Percentiles rank a stretch among this genome's conserved stretches.
These are phyloP conservation scores for Himalopsyche tibetana DNA, from an alignment of 2,888 invertebrate species.

Conservation along the genomic window DNA sequence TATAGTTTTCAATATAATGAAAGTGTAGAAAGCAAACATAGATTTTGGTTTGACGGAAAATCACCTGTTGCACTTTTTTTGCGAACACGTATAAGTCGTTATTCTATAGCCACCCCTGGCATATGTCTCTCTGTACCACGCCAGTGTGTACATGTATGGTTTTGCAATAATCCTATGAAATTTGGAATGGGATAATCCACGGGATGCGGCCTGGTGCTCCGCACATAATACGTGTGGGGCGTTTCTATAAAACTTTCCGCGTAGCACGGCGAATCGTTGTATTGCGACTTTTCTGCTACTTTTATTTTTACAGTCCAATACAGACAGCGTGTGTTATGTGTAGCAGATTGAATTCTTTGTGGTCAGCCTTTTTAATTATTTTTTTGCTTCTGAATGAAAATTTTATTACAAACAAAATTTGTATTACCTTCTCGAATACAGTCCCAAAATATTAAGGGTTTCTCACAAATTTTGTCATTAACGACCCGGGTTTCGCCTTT, in stretches of 20 bases:
- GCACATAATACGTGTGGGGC: conserved; percentile 52
- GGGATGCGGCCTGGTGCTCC: conserved; percentile 51
- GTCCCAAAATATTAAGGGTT: too few relatives aligned
- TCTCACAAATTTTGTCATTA: too few relatives aligned
- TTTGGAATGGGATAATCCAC: conserved; percentile 62
- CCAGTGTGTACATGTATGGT: conserved; percentile 51
- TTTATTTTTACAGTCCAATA: conserved; percentile 61
- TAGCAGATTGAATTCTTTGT: conserved; percentile 17
- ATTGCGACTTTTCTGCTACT: conserved; percentile 60
- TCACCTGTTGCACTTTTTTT: conserved; percentile 5
- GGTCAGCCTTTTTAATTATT: background rate
- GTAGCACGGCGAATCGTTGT: conserved; percentile 48
- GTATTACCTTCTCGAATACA: too few relatives aligned
- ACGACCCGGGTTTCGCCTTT: too few relatives aligned
- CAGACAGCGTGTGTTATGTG: conserved; percentile 1
- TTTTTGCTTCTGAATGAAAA: background rate
- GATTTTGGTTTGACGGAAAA: background rate
- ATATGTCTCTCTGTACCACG: background rate
- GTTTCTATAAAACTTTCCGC: conserved; percentile 53
- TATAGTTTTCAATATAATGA: too few relatives aligned
- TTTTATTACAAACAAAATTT: too few relatives aligned
- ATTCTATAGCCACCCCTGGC: background rate
- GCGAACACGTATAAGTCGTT: background rate
- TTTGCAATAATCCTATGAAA: conserved; percentile 62
- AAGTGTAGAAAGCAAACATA: too few relatives aligned